Evolutionary conservation across 1,140 invertebrate genomes (phyloP).

Genomic region (Onthophagus taurus): DNA sequence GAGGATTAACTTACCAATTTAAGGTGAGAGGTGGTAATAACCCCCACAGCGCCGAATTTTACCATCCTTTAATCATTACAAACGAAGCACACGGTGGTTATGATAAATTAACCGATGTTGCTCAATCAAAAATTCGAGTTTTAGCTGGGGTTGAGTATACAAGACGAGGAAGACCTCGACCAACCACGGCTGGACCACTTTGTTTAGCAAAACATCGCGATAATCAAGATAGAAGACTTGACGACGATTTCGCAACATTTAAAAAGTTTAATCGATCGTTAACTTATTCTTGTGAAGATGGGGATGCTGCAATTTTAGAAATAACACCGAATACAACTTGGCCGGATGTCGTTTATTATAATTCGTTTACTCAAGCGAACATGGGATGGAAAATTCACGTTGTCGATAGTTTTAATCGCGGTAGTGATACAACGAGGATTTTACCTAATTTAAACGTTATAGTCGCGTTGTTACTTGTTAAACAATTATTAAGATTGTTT

Average conservation of each 20-base stretch:
- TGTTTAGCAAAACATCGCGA: slow-evolving; percentile 59
- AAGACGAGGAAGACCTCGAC: slow-evolving; percentile 63
- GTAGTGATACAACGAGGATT: slow-evolving; percentile 12
- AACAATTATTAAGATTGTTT: slow-evolving; percentile 22
- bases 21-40: slow-evolving; percentile 79
- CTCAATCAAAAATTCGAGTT: slow-evolving; percentile 64
- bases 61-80: slow-evolving; percentile 89
- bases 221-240: slow-evolving; percentile 60
- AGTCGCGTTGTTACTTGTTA: slow-evolving; percentile 18
- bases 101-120: slow-evolving; percentile 59
- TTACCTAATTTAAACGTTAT: background rate
- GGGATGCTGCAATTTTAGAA: slow-evolving; percentile 60
- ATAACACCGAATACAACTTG: slow-evolving; percentile 83
- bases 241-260: slow-evolving; percentile 69
- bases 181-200: slow-evolving; percentile 69
- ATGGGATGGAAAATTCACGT: slow-evolving; percentile 88
- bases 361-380: slow-evolving; percentile 82
- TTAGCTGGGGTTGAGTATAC: slow-evolving; percentile 79
- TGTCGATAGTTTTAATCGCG: slow-evolving; percentile 54
- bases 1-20: slow-evolving; percentile 79
- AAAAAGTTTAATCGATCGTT: slow-evolving; percentile 75
- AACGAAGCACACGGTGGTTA: slow-evolving; percentile 76
- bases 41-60: slow-evolving; percentile 75
- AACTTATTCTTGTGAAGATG: slow-evolving; percentile 55
- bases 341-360: slow-evolving; percentile 90